phyloP scores from a whole-genome alignment of 2,797 vertebrate genomes.

The Florisuga fusca region DNA sequence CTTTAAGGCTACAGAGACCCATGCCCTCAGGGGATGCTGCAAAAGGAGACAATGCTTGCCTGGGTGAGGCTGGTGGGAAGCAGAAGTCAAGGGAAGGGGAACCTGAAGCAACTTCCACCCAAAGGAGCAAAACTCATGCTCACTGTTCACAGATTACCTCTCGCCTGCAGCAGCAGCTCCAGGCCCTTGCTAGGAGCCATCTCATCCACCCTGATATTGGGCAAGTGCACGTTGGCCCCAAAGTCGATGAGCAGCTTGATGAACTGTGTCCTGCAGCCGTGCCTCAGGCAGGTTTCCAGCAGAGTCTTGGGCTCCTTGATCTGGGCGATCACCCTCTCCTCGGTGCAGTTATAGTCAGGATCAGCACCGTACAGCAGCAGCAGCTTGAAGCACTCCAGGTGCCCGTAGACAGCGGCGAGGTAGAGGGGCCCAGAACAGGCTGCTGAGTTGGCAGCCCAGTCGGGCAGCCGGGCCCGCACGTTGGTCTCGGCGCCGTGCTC shows the following conservation, averaged over 20 bases:
- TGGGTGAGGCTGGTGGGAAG: rapidly evolving
- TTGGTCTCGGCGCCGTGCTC: conserved; percentile 85
- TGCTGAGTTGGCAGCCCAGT: conserved; percentile 86
- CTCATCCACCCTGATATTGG: conserved; percentile 75
- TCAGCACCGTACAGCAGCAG: conserved; percentile 90
- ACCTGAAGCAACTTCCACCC: background rate
- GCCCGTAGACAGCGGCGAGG: conserved; percentile 89
- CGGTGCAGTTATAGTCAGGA: conserved; percentile 93
- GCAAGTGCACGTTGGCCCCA: conserved; percentile 91
- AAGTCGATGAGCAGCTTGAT: conserved; percentile 92
- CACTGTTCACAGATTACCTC: conserved; percentile 80
- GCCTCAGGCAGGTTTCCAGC: conserved; percentile 90
- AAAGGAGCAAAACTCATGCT: rapidly evolving
- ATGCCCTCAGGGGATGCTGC: rapidly evolving
- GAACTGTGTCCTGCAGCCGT: conserved; percentile 86
- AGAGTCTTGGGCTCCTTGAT: conserved; percentile 90
- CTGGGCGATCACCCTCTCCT: conserved; percentile 83
- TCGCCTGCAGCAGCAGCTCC: conserved; percentile 85
- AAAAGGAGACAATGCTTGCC: background rate
- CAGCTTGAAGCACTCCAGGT: conserved; percentile 90
- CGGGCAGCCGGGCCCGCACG: conserved; percentile 83
- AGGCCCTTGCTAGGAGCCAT: conserved; percentile 81
- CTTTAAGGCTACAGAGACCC: background rate
- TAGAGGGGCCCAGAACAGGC: conserved; percentile 92
- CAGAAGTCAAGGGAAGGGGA: background rate